These are phyloP conservation scores for Agriotes lineatus DNA, from an alignment of 2,888 invertebrate species.

Conservation along the genomic window DNA sequence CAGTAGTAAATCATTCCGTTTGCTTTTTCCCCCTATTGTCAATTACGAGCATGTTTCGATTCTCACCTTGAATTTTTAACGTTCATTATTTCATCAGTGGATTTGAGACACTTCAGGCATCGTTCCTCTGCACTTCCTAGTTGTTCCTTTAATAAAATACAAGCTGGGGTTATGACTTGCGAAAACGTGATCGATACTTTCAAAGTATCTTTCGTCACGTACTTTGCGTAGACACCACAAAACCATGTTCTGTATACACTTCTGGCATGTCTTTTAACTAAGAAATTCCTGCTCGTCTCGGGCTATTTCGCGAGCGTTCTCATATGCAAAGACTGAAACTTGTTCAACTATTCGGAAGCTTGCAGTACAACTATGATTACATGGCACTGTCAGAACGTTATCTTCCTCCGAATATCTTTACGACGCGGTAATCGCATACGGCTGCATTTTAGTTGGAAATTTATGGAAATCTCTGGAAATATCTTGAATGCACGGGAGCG, in stretches of 20 bases:
- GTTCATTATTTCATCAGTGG: no score
- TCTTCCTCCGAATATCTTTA: slow-evolving; percentile 10
- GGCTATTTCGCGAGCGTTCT: not conserved
- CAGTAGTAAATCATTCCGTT: no score
- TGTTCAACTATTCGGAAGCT: slow-evolving; percentile 15
- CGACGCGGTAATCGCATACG: slow-evolving; percentile 8
- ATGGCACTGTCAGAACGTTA: slow-evolving; percentile 2
- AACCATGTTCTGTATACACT: not conserved
- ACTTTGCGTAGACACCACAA: slow-evolving; percentile 5
- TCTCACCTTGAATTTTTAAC: no score
- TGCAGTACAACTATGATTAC: slow-evolving; percentile 6
- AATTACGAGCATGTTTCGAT: no score
- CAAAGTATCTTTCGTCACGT: slow-evolving; percentile 1
- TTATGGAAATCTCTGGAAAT: slow-evolving; percentile 10
- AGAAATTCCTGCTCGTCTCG: slow-evolving; percentile 1
- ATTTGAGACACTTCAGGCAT: no score
- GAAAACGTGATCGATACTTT: not conserved
- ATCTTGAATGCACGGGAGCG: not conserved
- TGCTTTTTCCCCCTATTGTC: no score
- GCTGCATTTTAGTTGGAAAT: slow-evolving; percentile 9
- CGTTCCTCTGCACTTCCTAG: no score
- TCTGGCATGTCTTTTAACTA: not conserved
- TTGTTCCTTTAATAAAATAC: no score
- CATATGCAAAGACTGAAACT: slow-evolving; percentile 3
- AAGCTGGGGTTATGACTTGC: no score